Evolutionary conservation across 2,113 vertebrate species (phyloP).

Genomic region (Nanger granti): DNA sequence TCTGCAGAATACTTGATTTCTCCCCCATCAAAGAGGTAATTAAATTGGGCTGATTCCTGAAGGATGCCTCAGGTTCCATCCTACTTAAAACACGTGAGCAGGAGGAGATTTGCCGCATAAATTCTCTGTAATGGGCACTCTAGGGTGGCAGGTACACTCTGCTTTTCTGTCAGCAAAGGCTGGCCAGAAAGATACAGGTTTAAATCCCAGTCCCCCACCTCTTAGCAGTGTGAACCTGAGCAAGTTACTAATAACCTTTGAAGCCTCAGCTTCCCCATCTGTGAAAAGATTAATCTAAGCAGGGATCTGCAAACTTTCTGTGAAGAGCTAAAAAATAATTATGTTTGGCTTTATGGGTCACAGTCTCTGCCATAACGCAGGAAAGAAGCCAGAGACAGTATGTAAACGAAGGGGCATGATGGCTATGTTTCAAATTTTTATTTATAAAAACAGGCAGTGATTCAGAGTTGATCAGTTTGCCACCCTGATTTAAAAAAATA

Average conservation of each 20-base stretch:
- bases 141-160: background rate
- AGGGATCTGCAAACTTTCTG: background rate
- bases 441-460: background rate
- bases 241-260: background rate
- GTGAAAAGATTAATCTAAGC: background rate
- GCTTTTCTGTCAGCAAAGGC: background rate
- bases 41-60: background rate
- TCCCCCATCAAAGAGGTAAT: background rate
- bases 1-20: background rate
- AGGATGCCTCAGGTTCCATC: background rate
- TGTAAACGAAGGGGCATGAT: background rate
- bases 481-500: background rate
- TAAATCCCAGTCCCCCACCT: background rate
- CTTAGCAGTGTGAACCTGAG: background rate
- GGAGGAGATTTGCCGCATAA: background rate
- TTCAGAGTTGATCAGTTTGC: background rate
- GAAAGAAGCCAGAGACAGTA: background rate
- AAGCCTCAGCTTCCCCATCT: background rate
- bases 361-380: background rate
- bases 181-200: background rate
- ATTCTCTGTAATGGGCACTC: background rate
- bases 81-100: background rate
- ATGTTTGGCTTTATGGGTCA: background rate
- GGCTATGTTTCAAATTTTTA: background rate
- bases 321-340: background rate